Conservation (phyloP, 2,888 invertebrate genomes). For the Epirrita christyi region DNA sequence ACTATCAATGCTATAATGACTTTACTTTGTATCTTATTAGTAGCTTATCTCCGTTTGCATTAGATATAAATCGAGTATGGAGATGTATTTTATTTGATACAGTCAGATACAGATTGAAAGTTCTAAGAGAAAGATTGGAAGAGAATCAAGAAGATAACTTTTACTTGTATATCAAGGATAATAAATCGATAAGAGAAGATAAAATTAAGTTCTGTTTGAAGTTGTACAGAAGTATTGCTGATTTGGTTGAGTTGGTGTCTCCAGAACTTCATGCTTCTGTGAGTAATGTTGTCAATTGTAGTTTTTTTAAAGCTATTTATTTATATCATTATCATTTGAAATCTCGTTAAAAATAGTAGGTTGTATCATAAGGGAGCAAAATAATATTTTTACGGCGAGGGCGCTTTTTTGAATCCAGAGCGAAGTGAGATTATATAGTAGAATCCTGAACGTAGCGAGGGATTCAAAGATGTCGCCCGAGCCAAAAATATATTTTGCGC, state of each 20-base stretch:
- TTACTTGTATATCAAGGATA: constrained; percentile 65
- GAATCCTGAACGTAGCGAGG: too few relatives aligned
- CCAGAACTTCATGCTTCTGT: constrained; percentile 71
- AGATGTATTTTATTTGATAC: constrained; percentile 64
- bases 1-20: constrained; percentile 48
- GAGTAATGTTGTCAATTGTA: constrained; percentile 34
- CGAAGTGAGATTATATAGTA: too few relatives aligned
- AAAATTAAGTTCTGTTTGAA: constrained; percentile 61
- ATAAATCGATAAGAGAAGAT: constrained; percentile 58
- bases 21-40: constrained; percentile 51
- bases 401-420: too few relatives aligned
- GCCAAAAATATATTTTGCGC: too few relatives aligned
- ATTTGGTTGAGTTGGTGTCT: constrained; percentile 61
- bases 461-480: too few relatives aligned
- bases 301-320: constrained; percentile 6
- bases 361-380: too few relatives aligned
- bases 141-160: constrained; percentile 56
- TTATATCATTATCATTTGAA: too few relatives aligned
- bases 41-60: constrained; percentile 58
- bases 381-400: too few relatives aligned
- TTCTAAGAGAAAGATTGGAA: constrained; percentile 60
- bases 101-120: constrained; percentile 61
- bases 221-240: constrained; percentile 65
- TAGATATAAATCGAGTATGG: constrained; percentile 72
- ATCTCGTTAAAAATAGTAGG: too few relatives aligned